Conservation (phyloP, 2,888 invertebrate species). For the Drosophila longiperda region DNA sequence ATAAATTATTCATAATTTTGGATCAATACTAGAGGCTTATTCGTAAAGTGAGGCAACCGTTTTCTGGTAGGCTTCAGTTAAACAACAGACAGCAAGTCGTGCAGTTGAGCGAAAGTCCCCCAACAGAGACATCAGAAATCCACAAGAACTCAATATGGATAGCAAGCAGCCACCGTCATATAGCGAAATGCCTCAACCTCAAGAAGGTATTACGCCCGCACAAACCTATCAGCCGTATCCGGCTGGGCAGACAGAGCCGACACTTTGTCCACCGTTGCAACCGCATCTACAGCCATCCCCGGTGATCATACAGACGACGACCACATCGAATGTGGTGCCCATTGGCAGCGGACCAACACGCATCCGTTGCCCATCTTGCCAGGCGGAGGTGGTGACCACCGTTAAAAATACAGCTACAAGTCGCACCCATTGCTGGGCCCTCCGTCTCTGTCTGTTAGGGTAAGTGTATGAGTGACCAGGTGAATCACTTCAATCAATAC, state of each 20-base stretch:
- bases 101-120: constrained; percentile 35
- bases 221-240: constrained; percentile 78
- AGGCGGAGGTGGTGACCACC: constrained; percentile 85
- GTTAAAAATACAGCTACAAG: constrained; percentile 81
- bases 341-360: constrained; percentile 74
- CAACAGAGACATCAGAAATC: background rate
- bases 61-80: constrained; percentile 33
- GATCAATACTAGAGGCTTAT: background rate
- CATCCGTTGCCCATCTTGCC: constrained; percentile 86
- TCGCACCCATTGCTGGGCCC: constrained; percentile 82
- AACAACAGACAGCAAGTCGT: constrained; percentile 33
- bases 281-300: constrained; percentile 65
- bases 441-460: constrained; percentile 80
- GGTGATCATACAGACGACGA: constrained; percentile 80
- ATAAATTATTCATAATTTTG: constrained; percentile 35
- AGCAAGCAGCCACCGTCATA: constrained; percentile 82
- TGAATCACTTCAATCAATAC: constrained; percentile 8
- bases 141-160: constrained; percentile 45
- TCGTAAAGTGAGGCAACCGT: constrained; percentile 1
- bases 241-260: constrained; percentile 70
- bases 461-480: constrained; percentile 54
- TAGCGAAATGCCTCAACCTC: constrained; percentile 47
- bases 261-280: constrained; percentile 58
- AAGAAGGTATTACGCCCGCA: constrained; percentile 79
- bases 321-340: constrained; percentile 65